Conservation (phyloP, 2,113 vertebrate species). For the Paedocypris sp. region DNA sequence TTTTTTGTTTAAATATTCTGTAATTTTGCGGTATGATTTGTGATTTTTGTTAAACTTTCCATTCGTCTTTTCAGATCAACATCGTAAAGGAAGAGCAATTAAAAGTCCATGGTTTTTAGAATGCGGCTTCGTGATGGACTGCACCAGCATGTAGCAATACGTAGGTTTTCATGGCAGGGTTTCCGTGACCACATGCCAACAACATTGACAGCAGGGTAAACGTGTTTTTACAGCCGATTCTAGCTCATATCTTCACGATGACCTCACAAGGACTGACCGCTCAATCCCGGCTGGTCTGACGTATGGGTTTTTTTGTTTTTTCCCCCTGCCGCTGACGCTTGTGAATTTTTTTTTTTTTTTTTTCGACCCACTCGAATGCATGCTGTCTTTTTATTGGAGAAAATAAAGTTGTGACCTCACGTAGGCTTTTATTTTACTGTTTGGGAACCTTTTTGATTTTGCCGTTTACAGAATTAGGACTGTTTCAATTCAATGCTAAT, state of each 20-base stretch:
- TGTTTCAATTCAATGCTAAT: no score
- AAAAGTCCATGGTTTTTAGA: slow-evolving; percentile 80
- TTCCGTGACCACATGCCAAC: slow-evolving; percentile 7
- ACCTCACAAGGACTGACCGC: slow-evolving; percentile 3
- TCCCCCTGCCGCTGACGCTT: neutral
- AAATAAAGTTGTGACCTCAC: slow-evolving; percentile 27
- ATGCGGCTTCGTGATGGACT: slow-evolving; percentile 15
- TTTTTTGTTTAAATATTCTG: no score
- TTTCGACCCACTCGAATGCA: neutral
- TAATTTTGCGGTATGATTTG: no score
- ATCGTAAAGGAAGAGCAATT: slow-evolving; percentile 82
- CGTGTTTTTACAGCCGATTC: neutral
- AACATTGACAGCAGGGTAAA: neutral
- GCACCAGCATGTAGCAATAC: slow-evolving; percentile 7
- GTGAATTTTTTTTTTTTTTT: neutral
- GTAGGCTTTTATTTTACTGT: neutral
- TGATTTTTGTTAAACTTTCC: no score
- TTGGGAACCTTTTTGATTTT: no score
- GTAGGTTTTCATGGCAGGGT: neutral
- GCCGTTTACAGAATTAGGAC: no score
- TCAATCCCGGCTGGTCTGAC: neutral
- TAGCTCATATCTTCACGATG: neutral
- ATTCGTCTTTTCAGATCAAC: slow-evolving; percentile 25
- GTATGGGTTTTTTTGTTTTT: slow-evolving; percentile 9
- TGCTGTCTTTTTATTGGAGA: slow-evolving; percentile 9